Evolutionary conservation across 2,797 vertebrate species (phyloP).

Genomic region (Cyprinella venusta): DNA sequence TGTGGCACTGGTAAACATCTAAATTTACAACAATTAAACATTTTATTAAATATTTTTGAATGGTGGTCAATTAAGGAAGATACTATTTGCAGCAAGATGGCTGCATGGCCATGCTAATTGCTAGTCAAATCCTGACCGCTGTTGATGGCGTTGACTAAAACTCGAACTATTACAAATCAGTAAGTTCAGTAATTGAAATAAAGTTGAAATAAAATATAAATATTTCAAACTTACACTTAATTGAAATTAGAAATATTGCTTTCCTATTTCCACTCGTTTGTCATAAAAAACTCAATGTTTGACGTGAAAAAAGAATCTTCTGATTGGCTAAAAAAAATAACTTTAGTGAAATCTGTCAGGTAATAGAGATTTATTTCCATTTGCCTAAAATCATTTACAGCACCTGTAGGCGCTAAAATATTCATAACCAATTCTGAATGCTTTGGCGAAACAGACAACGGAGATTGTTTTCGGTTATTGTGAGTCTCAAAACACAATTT

Average conservation of each 20-base stretch:
- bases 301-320: not conserved
- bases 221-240: not conserved
- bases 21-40: too few relatives aligned
- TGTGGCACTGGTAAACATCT: too few relatives aligned
- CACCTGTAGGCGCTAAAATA: not conserved
- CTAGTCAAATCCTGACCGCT: too few relatives aligned
- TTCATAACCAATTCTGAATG: slow-evolving; percentile 45
- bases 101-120: too few relatives aligned
- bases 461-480: slow-evolving; percentile 1
- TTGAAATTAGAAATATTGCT: not conserved
- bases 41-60: too few relatives aligned
- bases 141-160: too few relatives aligned
- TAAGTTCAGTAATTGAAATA: not conserved
- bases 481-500: not conserved
- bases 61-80: too few relatives aligned
- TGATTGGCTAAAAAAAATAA: not conserved
- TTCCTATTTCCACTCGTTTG: too few relatives aligned
- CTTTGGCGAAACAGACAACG: slow-evolving; percentile 53
- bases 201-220: not conserved
- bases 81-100: too few relatives aligned
- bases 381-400: slow-evolving; percentile 24
- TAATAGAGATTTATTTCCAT: not conserved
- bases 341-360: not conserved
- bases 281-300: not conserved
- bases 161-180: not conserved